phyloP scores from a whole-genome alignment of 2,888 invertebrate species.

The Tholera decimalis region DNA sequence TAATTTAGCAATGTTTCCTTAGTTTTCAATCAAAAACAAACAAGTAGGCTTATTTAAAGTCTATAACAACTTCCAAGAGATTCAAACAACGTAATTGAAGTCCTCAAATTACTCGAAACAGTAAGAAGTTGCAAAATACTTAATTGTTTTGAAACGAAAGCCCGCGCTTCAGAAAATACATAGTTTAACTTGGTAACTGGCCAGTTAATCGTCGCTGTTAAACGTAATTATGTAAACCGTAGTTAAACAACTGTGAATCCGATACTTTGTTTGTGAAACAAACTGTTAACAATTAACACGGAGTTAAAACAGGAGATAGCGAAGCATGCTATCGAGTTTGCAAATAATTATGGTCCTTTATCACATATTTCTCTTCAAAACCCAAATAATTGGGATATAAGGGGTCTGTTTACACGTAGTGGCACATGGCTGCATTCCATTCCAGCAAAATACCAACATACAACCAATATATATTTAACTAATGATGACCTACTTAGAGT shows the following conservation, averaged over 20 bases:
- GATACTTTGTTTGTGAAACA: conserved; percentile 63
- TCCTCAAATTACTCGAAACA: conserved; percentile 42
- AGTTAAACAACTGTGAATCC: conserved; percentile 59
- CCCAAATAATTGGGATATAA: too few species aligned
- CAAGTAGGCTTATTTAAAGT: background rate
- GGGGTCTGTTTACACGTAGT: too few species aligned
- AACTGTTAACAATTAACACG: conserved; percentile 54
- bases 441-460: too few species aligned
- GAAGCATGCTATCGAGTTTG: conserved; percentile 4
- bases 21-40: background rate
- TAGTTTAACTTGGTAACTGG: conserved; percentile 60
- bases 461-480: too few species aligned
- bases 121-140: conserved; percentile 49
- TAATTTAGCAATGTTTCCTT: background rate
- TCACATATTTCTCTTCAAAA: background rate
- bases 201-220: conserved; percentile 58
- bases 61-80: conserved; percentile 20
- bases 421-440: too few species aligned
- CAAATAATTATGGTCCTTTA: conserved; percentile 9
- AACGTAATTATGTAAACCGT: conserved; percentile 64
- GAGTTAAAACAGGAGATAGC: conserved; percentile 36
- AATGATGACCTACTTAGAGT: too few species aligned
- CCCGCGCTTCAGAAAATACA: conserved; percentile 47
- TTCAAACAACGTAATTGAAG: conserved; percentile 36
- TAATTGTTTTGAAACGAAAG: conserved; percentile 59